Evolutionary conservation across 2,797 vertebrate species (phyloP).

Genomic region (Geotrypetes seraphini): DNA sequence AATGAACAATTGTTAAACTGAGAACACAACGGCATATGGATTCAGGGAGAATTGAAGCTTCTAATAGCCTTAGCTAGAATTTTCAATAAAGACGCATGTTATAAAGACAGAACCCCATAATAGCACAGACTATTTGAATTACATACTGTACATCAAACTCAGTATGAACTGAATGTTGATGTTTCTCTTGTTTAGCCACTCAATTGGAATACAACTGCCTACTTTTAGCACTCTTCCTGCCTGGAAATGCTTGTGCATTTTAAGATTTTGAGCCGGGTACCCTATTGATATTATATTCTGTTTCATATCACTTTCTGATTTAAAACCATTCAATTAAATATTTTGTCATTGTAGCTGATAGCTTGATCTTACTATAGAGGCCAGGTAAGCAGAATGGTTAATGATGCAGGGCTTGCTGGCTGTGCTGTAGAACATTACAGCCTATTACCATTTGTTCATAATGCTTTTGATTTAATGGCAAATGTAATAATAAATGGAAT

Average conservation of each 20-base stretch:
- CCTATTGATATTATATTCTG: background rate
- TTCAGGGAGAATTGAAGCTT: too few species aligned
- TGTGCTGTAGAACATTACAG: slow-evolving; percentile 9
- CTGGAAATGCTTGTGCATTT: background rate
- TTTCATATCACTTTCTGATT: slow-evolving; percentile 13
- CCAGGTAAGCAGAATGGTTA: slow-evolving; percentile 23
- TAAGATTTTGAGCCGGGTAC: too few species aligned
- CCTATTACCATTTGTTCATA: background rate
- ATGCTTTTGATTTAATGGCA: rapidly evolving
- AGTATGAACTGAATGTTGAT: too few species aligned
- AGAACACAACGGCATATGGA: too few species aligned
- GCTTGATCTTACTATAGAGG: slow-evolving; percentile 17
- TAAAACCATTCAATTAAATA: slow-evolving; percentile 23
- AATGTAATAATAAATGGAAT: slow-evolving; percentile 33
- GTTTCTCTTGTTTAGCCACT: too few species aligned
- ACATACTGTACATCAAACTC: too few species aligned
- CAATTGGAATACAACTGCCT: too few species aligned
- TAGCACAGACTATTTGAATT: too few species aligned
- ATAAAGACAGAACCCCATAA: too few species aligned
- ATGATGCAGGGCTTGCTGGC: slow-evolving; percentile 31
- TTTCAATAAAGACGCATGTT: too few species aligned
- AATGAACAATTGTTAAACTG: too few species aligned
- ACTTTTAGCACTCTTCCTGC: background rate
- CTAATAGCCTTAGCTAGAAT: too few species aligned
- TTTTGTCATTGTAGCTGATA: slow-evolving; percentile 25